Conservation (phyloP, 2,888 invertebrate species). For the Neria commutata region DNA sequence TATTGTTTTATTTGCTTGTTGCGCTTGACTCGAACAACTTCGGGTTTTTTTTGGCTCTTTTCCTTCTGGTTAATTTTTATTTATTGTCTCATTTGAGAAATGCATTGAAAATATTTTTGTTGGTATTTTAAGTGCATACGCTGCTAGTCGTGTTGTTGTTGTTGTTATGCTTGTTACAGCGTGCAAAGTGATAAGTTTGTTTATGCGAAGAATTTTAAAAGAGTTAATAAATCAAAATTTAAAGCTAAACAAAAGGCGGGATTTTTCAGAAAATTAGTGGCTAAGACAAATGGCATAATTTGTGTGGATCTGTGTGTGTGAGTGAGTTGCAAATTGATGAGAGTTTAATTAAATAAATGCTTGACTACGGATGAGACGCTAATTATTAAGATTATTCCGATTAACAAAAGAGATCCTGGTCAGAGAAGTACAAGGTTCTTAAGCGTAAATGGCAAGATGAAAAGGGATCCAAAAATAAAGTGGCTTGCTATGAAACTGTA, state of each 20-base stretch:
- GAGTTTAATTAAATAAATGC: too few relatives aligned
- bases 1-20: slow-evolving; percentile 24
- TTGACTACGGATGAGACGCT: too few relatives aligned
- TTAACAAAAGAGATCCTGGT: too few relatives aligned
- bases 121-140: background rate
- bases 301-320: background rate
- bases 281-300: background rate
- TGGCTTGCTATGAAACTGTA: too few relatives aligned
- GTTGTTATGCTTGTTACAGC: slow-evolving; percentile 10
- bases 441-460: too few relatives aligned
- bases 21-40: slow-evolving; percentile 44
- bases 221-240: slow-evolving; percentile 52
- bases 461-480: too few relatives aligned
- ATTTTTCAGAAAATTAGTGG: background rate
- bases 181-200: slow-evolving; percentile 39
- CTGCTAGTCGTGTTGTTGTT: background rate
- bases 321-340: too few relatives aligned
- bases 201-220: slow-evolving; percentile 47
- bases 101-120: slow-evolving; percentile 25
- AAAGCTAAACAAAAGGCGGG: background rate
- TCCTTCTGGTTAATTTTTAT: background rate
- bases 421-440: too few relatives aligned
- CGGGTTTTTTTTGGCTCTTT: slow-evolving; percentile 11
- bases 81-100: background rate
- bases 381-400: too few relatives aligned